phyloP scores from a whole-genome alignment of 1,140 invertebrate species.

The Polypedilum vanderplanki region DNA sequence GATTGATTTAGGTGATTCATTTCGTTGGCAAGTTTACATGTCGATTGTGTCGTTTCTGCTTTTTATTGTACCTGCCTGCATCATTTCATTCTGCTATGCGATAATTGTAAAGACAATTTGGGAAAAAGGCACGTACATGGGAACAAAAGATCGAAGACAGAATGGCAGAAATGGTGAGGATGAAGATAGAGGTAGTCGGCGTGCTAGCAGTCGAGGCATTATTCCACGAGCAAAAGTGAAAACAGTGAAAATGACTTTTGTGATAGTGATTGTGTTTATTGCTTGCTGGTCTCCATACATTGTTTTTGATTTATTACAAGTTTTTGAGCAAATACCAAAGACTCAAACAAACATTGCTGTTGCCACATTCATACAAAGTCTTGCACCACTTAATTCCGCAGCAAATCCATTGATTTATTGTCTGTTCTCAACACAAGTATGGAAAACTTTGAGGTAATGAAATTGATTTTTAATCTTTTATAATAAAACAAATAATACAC shows the following conservation, averaged over 20 bases:
- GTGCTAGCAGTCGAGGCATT: constrained; percentile 73
- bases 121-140: constrained; percentile 59
- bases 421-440: constrained; percentile 85
- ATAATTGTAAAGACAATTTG: constrained; percentile 91
- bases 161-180: constrained; percentile 40
- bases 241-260: constrained; percentile 96
- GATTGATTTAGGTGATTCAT: constrained; percentile 70
- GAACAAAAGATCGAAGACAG: constrained; percentile 46
- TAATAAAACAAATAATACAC: no score
- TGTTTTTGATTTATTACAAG: constrained; percentile 86
- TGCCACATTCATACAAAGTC: constrained; percentile 85
- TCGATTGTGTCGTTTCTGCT: constrained; percentile 71
- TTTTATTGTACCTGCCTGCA: constrained; percentile 81
- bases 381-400: constrained; percentile 87
- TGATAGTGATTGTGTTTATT: constrained; percentile 92
- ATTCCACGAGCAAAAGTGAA: constrained; percentile 93
- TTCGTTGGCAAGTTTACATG: constrained; percentile 86
- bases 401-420: constrained; percentile 95
- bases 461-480: not conserved
- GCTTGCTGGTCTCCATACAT: constrained; percentile 95
- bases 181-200: constrained; percentile 53
- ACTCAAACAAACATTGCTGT: constrained; percentile 76
- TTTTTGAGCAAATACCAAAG: constrained; percentile 74
- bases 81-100: constrained; percentile 85
- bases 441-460: constrained; percentile 73